A percentile compares a stretch with the other conserved stretches of the same genome.
These are phyloP conservation scores for Paelopatides confundens DNA, from an alignment of 53 echinoderm and acorn worm species.

Conservation along the genomic window DNA sequence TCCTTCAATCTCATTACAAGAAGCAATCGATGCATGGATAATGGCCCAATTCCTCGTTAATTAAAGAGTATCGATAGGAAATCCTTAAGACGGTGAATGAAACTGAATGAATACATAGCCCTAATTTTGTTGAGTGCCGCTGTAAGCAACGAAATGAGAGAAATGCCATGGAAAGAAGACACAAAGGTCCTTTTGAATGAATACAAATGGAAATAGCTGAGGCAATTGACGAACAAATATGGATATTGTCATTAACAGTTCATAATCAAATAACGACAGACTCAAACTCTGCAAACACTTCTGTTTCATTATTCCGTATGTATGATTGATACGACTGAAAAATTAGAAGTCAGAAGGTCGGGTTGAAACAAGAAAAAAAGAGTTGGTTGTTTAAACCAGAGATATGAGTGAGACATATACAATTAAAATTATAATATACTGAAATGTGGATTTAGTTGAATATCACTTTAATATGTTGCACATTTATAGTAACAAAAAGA, in stretches of 20 bases:
- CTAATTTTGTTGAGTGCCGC: slow-evolving; percentile 53
- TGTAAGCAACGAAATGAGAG: slow-evolving; percentile 18
- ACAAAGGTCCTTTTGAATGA: neutral
- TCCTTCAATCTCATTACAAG: slow-evolving; percentile 42
- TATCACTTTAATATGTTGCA: too few relatives aligned
- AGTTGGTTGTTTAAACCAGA: too few relatives aligned
- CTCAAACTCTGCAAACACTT: neutral
- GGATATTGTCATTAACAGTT: slow-evolving; percentile 46
- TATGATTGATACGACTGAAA: too few relatives aligned
- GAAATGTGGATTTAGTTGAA: too few relatives aligned
- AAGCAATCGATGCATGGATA: slow-evolving; percentile 53
- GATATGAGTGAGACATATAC: too few relatives aligned
- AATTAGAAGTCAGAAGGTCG: too few relatives aligned
- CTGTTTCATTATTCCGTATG: too few relatives aligned
- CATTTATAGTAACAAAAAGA: too few relatives aligned
- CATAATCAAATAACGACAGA: slow-evolving; percentile 34
- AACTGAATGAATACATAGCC: slow-evolving; percentile 52
- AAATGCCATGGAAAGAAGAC: neutral
- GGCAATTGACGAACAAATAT: slow-evolving; percentile 45
- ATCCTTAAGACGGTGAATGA: slow-evolving; percentile 26
- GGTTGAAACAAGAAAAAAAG: too few relatives aligned
- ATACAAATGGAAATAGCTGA: neutral
- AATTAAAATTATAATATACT: too few relatives aligned
- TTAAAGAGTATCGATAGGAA: slow-evolving; percentile 41
- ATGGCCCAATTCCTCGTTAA: slow-evolving; percentile 50